Evolutionary conservation across 2,797 vertebrate species (phyloP), one percentile per base, ranked within the genome.

Genomic region (Taeniopygia guttata): DNA sequence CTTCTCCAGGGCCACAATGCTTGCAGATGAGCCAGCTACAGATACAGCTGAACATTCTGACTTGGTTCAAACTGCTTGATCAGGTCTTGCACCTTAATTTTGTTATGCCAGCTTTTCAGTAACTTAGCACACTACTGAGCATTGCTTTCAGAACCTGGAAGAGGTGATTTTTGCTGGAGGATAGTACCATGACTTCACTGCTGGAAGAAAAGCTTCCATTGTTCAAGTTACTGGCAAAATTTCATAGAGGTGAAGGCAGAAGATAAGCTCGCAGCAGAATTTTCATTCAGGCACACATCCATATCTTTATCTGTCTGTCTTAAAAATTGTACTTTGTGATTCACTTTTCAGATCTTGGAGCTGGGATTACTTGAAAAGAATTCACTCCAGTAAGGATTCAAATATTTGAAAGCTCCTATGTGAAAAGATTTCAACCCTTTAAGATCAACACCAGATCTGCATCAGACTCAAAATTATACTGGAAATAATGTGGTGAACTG

Each of bases 201-300:
- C 63, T 96, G 89, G 92, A 93, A 95, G 67, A 90, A 76, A 52
- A 91, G 18, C 20, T 73, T 73, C 30, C 69, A 88, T 94, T 91
- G 83, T 94, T 88, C 52, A 84, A 87, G 48, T 43, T 73, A 73
- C 76, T 92, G 89, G 94, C 91, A 95, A 32, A 48, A 45, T 79
- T 91, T 91, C 79, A 90, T 11, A 76, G 63, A 87, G 46, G 34
- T 69, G 12, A 86, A 94, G 29, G 54, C 46, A 87, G 48, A 80
- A 93, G 82, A 93, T 91, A 84, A 95, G 63, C 45, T 86, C 88
- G 76, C 70, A 67, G 63, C 34, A 92, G 43, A 89, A 69, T 73
- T 95, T 92, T 78, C 51, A 30, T 45, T 75, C 81, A 89, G 82
- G 89, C 82, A 75, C 29, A 56, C 48, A 36, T 56, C 77, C 74